Evolutionary conservation across 2,797 vertebrate genomes (phyloP).

Genomic region (Lagocephalus sceleratus): DNA sequence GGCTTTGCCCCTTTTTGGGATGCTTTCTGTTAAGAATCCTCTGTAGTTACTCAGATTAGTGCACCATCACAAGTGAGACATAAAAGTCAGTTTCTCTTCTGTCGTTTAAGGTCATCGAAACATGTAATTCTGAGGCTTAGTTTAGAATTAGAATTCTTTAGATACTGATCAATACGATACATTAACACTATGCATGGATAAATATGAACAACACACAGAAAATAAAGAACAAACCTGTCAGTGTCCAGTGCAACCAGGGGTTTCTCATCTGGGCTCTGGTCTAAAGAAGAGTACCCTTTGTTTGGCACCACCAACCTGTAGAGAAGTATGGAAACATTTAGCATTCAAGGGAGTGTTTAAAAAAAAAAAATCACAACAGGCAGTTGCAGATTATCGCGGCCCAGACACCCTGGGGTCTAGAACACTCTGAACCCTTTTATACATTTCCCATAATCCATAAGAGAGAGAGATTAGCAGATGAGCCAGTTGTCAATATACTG

Average conservation of each 20-base stretch:
- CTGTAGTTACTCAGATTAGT: conserved; percentile 54
- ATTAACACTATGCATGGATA: no score
- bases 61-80: conserved; percentile 4
- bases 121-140: neutral
- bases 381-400: conserved; percentile 41
- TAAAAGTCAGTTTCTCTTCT: neutral
- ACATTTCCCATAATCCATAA: conserved; percentile 59
- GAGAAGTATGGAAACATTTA: conserved; percentile 1
- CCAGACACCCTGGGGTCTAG: conserved; percentile 36
- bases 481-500: conserved; percentile 46
- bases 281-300: conserved; percentile 97
- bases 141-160: neutral
- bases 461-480: conserved; percentile 61
- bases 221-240: conserved; percentile 82
- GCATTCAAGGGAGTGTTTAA: neutral
- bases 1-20: conserved; percentile 54
- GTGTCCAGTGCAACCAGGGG: conserved; percentile 96
- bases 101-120: conserved; percentile 8
- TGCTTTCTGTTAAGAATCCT: conserved; percentile 48
- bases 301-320: conserved; percentile 94
- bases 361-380: neutral
- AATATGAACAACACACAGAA: no score
- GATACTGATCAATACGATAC: neutral
- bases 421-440: conserved; percentile 50
- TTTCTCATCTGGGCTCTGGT: conserved; percentile 98